Conservation (phyloP, 2,113 vertebrate genomes). For the Glaucomys volans region DNA sequence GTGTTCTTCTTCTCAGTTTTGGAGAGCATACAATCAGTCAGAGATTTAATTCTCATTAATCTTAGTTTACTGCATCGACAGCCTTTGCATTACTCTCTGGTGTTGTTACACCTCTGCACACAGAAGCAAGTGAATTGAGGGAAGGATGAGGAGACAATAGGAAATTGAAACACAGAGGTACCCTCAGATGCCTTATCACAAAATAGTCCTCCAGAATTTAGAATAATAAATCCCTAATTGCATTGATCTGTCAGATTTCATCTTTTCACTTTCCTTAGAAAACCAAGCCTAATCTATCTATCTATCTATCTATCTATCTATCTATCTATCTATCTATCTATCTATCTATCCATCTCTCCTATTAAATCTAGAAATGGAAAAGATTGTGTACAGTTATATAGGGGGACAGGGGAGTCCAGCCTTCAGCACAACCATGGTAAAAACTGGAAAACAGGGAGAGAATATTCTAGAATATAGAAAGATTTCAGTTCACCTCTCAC, state of each 20-base stretch:
- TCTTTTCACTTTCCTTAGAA: slow-evolving; percentile 56
- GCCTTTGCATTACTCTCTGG: slow-evolving; percentile 13
- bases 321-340: background rate
- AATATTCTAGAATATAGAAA: slow-evolving; percentile 33
- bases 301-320: background rate
- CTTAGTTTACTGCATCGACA: slow-evolving; percentile 61
- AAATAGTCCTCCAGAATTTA: background rate
- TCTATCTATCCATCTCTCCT: background rate
- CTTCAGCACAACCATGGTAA: background rate
- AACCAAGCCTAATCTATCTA: background rate
- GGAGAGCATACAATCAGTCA: slow-evolving; percentile 20
- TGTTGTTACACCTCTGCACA: slow-evolving; percentile 1
- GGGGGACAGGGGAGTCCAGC: background rate
- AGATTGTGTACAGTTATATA: background rate
- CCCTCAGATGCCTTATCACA: background rate
- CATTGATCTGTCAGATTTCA: background rate
- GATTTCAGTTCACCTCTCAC: background rate
- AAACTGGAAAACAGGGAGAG: background rate
- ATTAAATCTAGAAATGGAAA: background rate
- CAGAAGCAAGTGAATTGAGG: background rate
- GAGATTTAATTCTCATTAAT: slow-evolving; percentile 74
- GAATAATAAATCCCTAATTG: background rate
- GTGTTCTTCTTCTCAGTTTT: background rate
- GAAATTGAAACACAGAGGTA: background rate
- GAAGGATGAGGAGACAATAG: background rate